These are phyloP conservation scores for Zophobas atratus DNA, from an alignment of 1,140 invertebrate genomes.

Conservation along the genomic window DNA sequence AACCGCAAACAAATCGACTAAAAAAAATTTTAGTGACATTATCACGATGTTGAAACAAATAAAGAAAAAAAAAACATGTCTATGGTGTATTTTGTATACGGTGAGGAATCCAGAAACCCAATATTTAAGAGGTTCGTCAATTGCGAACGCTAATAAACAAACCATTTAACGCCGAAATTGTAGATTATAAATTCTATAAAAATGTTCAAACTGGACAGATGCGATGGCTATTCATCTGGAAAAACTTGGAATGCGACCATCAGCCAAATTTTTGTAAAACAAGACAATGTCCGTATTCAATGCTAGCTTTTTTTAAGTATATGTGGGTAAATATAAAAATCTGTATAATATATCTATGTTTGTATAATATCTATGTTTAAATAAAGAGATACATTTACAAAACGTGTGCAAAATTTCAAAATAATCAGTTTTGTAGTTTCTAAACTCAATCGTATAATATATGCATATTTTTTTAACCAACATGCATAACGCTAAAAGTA, in stretches of 20 bases:
- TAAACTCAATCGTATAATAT: no score
- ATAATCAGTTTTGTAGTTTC: no score
- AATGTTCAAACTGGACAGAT: conserved; percentile 7
- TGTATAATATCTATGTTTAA: no score
- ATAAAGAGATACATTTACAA: no score
- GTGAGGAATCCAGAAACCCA: conserved; percentile 15
- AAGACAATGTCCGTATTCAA: conserved; percentile 8
- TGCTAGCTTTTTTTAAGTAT: conserved; percentile 7
- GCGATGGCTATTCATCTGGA: conserved; percentile 10
- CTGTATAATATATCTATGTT: no score
- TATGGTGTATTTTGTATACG: conserved; percentile 16
- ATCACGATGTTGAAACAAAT: no score
- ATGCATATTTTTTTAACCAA: no score
- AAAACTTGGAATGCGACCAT: conserved; percentile 8
- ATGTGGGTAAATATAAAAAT: no score
- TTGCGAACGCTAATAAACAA: conserved; percentile 5
- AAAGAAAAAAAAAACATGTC: conserved; percentile 7
- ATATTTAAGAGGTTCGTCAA: conserved; percentile 18
- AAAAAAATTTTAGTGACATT: no score
- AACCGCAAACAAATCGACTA: no score
- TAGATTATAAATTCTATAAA: conserved; percentile 8
- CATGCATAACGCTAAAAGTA: no score
- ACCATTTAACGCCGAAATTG: conserved; percentile 4
- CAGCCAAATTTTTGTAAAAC: conserved; percentile 1
- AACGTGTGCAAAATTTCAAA: no score